These are phyloP conservation scores for Takifugu ocellatus DNA, from an alignment of 2,797 vertebrate species.

Conservation along the genomic window DNA sequence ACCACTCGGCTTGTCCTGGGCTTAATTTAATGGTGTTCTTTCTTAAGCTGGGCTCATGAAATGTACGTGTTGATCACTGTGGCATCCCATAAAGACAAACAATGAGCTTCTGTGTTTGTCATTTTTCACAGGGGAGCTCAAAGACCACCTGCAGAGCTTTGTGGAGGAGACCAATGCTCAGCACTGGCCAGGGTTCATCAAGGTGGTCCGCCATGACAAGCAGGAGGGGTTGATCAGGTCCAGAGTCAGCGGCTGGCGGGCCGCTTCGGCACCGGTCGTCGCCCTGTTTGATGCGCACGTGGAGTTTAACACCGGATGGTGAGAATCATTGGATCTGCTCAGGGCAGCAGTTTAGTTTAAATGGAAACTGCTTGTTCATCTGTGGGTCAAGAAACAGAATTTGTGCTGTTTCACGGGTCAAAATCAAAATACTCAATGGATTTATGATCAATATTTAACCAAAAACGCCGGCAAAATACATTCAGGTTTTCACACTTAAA, in stretches of 20 bases:
- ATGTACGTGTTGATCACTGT: no score
- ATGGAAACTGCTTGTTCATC: no score
- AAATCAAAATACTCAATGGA: no score
- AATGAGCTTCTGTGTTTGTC: constrained; percentile 2
- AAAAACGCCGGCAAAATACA: no score
- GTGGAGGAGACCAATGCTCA: constrained; percentile 84
- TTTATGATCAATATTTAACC: no score
- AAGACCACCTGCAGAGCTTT: constrained; percentile 85
- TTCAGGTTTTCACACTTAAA: no score
- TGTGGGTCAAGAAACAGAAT: no score
- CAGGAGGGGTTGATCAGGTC: constrained; percentile 93
- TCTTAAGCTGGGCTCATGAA: no score
- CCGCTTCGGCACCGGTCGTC: constrained; percentile 84
- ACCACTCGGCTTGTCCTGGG: background rate
- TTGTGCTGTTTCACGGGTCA: no score
- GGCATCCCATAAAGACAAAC: no score
- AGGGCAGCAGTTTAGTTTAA: no score
- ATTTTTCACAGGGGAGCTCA: constrained; percentile 79
- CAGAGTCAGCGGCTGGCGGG: constrained; percentile 91
- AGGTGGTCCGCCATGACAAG: constrained; percentile 85
- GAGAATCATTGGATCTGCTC: constrained; percentile 40
- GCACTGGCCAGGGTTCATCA: constrained; percentile 83
- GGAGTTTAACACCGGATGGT: constrained; percentile 94
- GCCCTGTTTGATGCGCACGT: constrained; percentile 95
- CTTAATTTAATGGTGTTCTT: constrained; percentile 1